Conservation (phyloP, 2,888 invertebrate genomes). For the Zygothrica quintamaculata region DNA sequence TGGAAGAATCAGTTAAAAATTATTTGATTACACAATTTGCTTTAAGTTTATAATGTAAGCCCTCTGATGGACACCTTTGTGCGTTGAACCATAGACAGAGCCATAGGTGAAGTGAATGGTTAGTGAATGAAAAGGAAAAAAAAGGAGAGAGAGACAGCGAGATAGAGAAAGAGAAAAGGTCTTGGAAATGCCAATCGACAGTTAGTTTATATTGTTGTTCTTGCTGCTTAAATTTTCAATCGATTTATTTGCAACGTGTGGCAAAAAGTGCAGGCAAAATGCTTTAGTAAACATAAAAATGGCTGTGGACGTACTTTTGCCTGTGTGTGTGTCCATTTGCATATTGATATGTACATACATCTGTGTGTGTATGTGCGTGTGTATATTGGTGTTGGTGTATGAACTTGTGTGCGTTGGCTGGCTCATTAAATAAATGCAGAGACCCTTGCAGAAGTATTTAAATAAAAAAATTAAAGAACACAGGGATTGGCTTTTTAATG, state of each 20-base stretch:
- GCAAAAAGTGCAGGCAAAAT: conserved; percentile 39
- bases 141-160: not conserved
- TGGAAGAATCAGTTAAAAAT: too few relatives aligned
- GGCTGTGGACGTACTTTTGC: not conserved
- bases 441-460: conserved; percentile 55
- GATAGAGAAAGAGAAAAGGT: not conserved
- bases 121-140: too few relatives aligned
- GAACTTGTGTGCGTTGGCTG: conserved; percentile 31
- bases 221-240: conserved; percentile 53
- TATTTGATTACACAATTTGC: too few relatives aligned
- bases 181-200: conserved; percentile 17
- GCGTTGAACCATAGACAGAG: too few relatives aligned
- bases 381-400: conserved; percentile 8
- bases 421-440: conserved; percentile 66
- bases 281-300: conserved; percentile 47
- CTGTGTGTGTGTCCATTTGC: not conserved
- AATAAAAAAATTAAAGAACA: conserved; percentile 43
- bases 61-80: too few relatives aligned
- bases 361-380: conserved; percentile 18
- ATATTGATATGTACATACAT: conserved; percentile 29
- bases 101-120: too few relatives aligned
- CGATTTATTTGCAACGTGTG: conserved; percentile 63
- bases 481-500: conserved; percentile 75
- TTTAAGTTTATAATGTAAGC: too few relatives aligned
- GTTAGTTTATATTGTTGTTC: conserved; percentile 15